Conservation (phyloP, 2,797 vertebrate species). For the Phoxinus dragarum region DNA sequence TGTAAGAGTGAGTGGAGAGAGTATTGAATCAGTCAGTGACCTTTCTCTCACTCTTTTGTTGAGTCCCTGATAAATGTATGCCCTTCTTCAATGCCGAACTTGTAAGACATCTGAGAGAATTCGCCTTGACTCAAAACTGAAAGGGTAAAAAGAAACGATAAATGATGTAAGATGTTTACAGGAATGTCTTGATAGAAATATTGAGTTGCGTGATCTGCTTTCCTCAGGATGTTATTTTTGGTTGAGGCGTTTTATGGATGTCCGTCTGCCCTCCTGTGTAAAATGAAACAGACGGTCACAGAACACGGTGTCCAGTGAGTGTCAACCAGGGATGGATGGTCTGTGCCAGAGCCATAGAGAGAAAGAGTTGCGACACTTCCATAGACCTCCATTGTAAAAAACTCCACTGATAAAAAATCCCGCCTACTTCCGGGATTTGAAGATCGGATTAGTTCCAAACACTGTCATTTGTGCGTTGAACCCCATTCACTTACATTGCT, state of each 20-base stretch:
- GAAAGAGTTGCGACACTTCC: too few relatives aligned
- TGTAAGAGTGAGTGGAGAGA: constrained; percentile 47
- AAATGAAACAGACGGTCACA: neutral
- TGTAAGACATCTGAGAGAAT: constrained; percentile 33
- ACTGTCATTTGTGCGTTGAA: too few relatives aligned
- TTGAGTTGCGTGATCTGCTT: constrained; percentile 33
- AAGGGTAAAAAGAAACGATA: constrained; percentile 6
- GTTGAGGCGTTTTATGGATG: constrained; percentile 2
- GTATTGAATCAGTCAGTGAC: constrained; percentile 37
- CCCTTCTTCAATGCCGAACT: constrained; percentile 16
- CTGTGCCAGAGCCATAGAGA: neutral
- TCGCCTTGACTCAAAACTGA: constrained; percentile 16
- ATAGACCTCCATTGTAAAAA: too few relatives aligned
- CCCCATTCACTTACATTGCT: too few relatives aligned
- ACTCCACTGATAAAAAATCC: too few relatives aligned
- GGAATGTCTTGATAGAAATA: constrained; percentile 21
- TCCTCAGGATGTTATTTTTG: constrained; percentile 24
- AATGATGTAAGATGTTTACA: constrained; percentile 39
- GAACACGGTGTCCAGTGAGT: neutral
- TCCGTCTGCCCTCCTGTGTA: constrained; percentile 13
- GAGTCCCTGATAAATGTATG: constrained; percentile 29
- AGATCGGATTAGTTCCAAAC: too few relatives aligned
- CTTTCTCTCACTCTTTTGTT: constrained; percentile 39
- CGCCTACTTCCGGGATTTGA: too few relatives aligned
- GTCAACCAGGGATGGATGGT: neutral